Conservation (phyloP, 2,888 invertebrate species). For the Trachelus troglodyta region DNA sequence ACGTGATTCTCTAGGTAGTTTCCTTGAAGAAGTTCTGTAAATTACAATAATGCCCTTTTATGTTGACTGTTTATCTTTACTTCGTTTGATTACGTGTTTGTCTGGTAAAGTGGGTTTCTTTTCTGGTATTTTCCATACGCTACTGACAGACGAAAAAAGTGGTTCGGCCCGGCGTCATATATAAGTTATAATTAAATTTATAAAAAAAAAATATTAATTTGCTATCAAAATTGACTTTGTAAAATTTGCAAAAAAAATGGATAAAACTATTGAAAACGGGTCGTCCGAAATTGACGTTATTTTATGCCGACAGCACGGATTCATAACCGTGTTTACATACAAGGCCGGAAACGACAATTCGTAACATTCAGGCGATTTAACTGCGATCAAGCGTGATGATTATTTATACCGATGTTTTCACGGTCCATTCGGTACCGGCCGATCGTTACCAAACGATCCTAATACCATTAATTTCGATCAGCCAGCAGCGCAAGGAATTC, state of each 20-base stretch:
- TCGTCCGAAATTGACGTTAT: background rate
- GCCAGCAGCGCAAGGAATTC: background rate
- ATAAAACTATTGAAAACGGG: background rate
- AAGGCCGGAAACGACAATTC: background rate
- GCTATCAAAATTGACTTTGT: background rate
- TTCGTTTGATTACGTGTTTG: background rate
- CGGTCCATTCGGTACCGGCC: background rate
- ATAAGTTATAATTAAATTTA: background rate
- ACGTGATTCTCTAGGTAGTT: slow-evolving; percentile 11
- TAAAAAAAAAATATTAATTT: background rate
- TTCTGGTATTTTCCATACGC: background rate
- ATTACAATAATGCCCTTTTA: background rate
- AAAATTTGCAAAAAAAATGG: background rate
- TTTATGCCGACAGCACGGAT: background rate
- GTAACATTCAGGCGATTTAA: background rate
- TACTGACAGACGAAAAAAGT: background rate
- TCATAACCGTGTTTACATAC: background rate
- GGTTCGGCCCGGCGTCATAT: background rate
- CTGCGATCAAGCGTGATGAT: background rate
- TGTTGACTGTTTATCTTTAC: background rate
- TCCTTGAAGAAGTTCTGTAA: slow-evolving; percentile 15
- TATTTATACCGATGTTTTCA: background rate
- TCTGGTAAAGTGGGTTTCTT: background rate
- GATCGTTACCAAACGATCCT: background rate
- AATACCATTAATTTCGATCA: background rate